Base-by-base conservation (phyloP, 2,113 vertebrate species). In the Condylura cristata region DNA sequence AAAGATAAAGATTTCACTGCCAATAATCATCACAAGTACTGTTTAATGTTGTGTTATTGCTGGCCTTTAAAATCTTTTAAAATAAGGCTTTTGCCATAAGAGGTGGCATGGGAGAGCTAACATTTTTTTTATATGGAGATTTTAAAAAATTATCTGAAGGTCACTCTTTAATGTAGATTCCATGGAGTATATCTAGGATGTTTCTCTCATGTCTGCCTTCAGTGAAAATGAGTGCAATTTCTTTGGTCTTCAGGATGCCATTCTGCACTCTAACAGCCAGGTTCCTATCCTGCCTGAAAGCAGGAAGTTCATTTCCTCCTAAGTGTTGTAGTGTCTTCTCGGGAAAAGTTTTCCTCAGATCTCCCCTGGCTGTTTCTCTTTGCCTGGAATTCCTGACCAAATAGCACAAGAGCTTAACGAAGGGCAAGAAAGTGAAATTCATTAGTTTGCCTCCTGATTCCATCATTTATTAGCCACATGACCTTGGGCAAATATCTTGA, bases 121-220 rank as follows among this genome's bases (percentile, higher is more conserved):
- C 8, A 56, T 68, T 93, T 83, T 66, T 22, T 32, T 46, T 34
- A 78, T 61, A 70, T 28, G 32, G 44, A 82, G 56, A 41, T 37
- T n/a, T n/a, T n/a, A 51, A 90, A 94, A 46, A 68, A 39, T 92
- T 80, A 80, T 79, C 12, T 84, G 37, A 58, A 84, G 56, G 41
- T 39, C 9, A 78, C 26, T 91, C 87, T 93, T 88, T 16, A 91
- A 81, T 7, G n/a, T 22, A 70, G 30, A 14, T 53, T 83, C 61
- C 46, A 4, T 28, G 20, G 51, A 41, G 71, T 10, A 76, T 0
- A 9, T 0, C 80, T 34, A 93, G 75, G 68, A 20, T 76, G 6
- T 76, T 74, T 70, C 12, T n/a, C 8, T 53, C 44, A 32, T 14
- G 41, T 28, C 37, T 1, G 8, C 39, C n/a, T 75, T 89, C 37